Percentiles rank a stretch among this genome's conserved stretches.
phyloP scores from a whole-genome alignment of 2,113 vertebrate genomes.

The Poeciliopsis prolifica region DNA sequence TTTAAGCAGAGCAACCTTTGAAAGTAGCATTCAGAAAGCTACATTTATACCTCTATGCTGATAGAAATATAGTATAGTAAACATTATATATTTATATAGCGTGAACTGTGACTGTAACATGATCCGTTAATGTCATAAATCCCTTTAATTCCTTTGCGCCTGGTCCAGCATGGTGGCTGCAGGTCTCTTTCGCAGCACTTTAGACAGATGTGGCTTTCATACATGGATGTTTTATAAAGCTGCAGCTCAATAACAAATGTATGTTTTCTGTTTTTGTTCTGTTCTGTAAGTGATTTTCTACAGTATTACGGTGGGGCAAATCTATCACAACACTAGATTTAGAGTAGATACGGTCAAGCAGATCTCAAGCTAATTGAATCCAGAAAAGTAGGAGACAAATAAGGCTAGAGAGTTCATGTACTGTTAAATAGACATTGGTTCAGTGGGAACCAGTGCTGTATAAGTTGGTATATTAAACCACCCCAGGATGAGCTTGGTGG shows the following conservation, averaged over 20 bases:
- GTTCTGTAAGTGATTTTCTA: conserved; percentile 52
- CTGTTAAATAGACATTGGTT: conserved; percentile 53
- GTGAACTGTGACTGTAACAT: no score
- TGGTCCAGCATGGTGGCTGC: conserved; percentile 3
- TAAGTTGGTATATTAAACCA: conserved; percentile 16
- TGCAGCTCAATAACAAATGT: conserved; percentile 48
- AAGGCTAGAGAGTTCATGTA: conserved; percentile 34
- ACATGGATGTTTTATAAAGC: conserved; percentile 53
- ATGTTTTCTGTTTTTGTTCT: conserved; percentile 51
- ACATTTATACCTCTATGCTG: no score
- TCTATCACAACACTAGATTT: conserved; percentile 53
- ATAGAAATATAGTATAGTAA: no score
- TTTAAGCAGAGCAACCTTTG: no score
- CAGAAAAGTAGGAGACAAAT: conserved; percentile 13
- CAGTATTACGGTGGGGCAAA: conserved; percentile 59
- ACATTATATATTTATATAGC: no score
- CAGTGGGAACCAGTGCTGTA: conserved; percentile 59
- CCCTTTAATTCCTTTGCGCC: conserved; percentile 7
- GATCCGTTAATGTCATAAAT: conserved; percentile 2
- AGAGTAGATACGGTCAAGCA: conserved; percentile 63
- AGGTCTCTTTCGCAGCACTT: conserved; percentile 26
- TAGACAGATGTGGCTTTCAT: conserved; percentile 59
- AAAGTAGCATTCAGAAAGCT: no score
- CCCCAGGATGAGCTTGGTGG: conserved; percentile 42
- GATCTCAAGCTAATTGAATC: conserved; percentile 24